These are phyloP conservation scores for Amblyteles armatorius DNA, from an alignment of 2,888 invertebrate genomes.

Conservation along the genomic window DNA sequence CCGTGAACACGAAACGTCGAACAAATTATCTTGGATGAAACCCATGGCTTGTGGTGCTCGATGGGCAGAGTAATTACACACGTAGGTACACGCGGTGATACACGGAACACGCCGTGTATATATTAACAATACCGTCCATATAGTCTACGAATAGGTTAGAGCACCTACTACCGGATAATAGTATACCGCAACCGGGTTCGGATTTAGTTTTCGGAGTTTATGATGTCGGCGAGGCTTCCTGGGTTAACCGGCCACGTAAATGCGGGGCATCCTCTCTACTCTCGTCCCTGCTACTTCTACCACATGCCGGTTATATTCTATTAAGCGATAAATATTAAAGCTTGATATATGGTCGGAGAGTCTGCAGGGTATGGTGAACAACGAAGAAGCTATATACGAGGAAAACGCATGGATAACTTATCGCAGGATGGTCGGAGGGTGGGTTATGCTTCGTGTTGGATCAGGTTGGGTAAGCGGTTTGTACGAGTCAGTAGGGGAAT, in stretches of 20 bases:
- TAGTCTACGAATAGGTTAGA: slow-evolving; percentile 29
- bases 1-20: slow-evolving; percentile 24
- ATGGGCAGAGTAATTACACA: slow-evolving; percentile 5
- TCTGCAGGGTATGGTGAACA: slow-evolving; percentile 15
- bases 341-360: slow-evolving; percentile 66
- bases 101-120: slow-evolving; percentile 31
- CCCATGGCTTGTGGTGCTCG: slow-evolving; percentile 11
- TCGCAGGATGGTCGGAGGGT: slow-evolving; percentile 45
- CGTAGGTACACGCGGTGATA: slow-evolving; percentile 2
- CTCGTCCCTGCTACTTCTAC: neutral
- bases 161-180: slow-evolving; percentile 56
- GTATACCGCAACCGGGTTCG: slow-evolving; percentile 72
- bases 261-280: slow-evolving; percentile 64
- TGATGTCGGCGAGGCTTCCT: slow-evolving; percentile 78
- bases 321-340: slow-evolving; percentile 82
- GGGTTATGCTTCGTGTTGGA: slow-evolving; percentile 43
- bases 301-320: slow-evolving; percentile 78
- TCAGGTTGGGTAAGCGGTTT: slow-evolving; percentile 40
- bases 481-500: slow-evolving; percentile 26
- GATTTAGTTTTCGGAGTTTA: slow-evolving; percentile 82
- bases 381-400: slow-evolving; percentile 29
- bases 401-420: slow-evolving; percentile 66
- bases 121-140: neutral
- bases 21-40: slow-evolving; percentile 32
- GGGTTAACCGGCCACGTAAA: slow-evolving; percentile 82